Evolutionary conservation across 2,888 invertebrate genomes (phyloP).

Genomic region (Pandemis cinnamomeana): DNA sequence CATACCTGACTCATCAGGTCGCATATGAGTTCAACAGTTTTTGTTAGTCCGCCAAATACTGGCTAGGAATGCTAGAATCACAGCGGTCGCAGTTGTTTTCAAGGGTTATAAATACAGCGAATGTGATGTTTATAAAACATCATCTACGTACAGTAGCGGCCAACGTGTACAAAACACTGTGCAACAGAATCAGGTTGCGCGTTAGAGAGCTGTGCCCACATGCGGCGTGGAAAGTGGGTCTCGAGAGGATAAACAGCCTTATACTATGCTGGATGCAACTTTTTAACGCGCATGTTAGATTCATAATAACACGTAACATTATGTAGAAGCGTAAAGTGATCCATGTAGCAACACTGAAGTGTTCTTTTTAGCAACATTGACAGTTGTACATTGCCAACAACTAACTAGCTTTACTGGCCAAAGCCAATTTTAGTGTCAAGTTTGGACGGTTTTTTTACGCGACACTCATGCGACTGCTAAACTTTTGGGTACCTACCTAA

Average conservation of each 20-base stretch:
- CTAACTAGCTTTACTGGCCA: no score
- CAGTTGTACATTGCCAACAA: no score
- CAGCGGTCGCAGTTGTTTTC: neutral
- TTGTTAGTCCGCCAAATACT: neutral
- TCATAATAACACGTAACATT: neutral
- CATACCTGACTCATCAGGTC: slow-evolving; percentile 11
- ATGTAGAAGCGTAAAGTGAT: neutral
- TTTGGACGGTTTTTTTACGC: neutral
- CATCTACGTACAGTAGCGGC: slow-evolving; percentile 5
- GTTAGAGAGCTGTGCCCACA: slow-evolving; percentile 51
- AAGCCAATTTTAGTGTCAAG: no score
- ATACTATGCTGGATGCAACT: slow-evolving; percentile 28
- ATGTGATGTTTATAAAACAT: neutral
- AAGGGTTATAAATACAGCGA: neutral
- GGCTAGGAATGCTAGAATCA: neutral
- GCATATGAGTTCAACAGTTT: neutral
- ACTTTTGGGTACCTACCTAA: neutral
- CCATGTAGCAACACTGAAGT: neutral
- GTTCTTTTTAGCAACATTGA: neutral
- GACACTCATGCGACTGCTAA: neutral
- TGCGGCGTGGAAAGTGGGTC: slow-evolving; percentile 47
- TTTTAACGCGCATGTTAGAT: slow-evolving; percentile 10
- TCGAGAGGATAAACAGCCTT: slow-evolving; percentile 46
- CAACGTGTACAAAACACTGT: slow-evolving; percentile 19
- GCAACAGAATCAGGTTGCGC: slow-evolving; percentile 46